phyloP scores from a whole-genome alignment of 92 coral and sea anemone species.

The Heliopora coerulea region DNA sequence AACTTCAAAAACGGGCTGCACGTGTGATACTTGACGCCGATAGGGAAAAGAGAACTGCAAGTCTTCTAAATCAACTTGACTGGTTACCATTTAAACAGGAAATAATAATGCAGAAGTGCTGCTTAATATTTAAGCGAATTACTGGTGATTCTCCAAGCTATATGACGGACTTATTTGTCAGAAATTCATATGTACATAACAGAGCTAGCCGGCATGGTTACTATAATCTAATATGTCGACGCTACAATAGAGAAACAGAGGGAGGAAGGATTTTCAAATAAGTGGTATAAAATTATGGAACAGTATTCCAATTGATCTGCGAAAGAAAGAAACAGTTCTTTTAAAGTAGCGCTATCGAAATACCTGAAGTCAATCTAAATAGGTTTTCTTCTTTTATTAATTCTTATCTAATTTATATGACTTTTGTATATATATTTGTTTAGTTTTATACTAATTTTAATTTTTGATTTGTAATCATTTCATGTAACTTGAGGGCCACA shows the following conservation, averaged over 20 bases:
- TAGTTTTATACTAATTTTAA: too few species aligned
- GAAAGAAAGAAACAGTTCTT: too few species aligned
- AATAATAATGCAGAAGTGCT: conserved; percentile 16
- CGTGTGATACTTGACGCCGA: conserved; percentile 49
- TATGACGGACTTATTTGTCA: not conserved
- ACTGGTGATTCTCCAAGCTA: conserved; percentile 27
- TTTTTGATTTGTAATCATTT: too few species aligned
- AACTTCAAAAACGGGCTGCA: conserved; percentile 54
- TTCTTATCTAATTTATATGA: too few species aligned
- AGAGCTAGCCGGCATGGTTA: conserved; percentile 30
- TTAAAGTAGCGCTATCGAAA: too few species aligned
- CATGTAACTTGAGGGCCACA: too few species aligned
- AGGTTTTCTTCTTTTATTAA: too few species aligned
- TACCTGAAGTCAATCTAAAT: too few species aligned
- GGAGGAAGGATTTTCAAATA: conserved; percentile 39
- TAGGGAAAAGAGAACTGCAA: conserved; percentile 35
- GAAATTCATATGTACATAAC: conserved; percentile 12
- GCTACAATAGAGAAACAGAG: conserved; percentile 31
- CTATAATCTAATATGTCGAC: conserved; percentile 37
- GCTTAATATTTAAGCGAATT: conserved; percentile 26
- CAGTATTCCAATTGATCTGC: conserved; percentile 1
- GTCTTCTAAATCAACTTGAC: conserved; percentile 32
- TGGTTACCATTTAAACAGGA: conserved; percentile 40
- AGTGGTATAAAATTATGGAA: conserved; percentile 35
- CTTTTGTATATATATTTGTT: too few species aligned